Conservation (phyloP, 1,140 invertebrate species). For the Dendroctonus ponderosae region DNA sequence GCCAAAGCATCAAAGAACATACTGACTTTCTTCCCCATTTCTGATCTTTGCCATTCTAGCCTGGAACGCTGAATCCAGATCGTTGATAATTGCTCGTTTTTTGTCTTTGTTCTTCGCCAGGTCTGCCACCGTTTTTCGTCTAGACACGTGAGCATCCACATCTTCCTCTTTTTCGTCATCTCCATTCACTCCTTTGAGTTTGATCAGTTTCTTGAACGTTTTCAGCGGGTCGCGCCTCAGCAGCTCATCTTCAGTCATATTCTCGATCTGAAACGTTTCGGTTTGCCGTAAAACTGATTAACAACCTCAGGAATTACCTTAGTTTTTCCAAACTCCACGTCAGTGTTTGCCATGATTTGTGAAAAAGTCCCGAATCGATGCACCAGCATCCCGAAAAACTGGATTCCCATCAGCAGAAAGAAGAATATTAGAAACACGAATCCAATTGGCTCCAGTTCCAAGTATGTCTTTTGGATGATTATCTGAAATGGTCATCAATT, state of each 20-base stretch:
- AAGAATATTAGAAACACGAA: constrained; percentile 75
- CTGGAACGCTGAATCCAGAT: constrained; percentile 31
- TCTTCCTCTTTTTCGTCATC: constrained; percentile 47
- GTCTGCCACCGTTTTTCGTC: constrained; percentile 35
- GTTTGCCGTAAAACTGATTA: constrained; percentile 2
- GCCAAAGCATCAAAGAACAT: neutral
- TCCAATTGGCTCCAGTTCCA: constrained; percentile 74
- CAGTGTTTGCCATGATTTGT: constrained; percentile 78
- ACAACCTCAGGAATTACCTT: constrained; percentile 33
- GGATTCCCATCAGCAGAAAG: constrained; percentile 67
- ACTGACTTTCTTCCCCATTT: constrained; percentile 1
- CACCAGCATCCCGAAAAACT: constrained; percentile 81
- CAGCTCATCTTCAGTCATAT: constrained; percentile 35
- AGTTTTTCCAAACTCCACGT: constrained; percentile 52
- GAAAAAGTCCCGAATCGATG: constrained; percentile 82
- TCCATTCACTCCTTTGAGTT: constrained; percentile 50
- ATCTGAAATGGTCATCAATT: constrained; percentile 42
- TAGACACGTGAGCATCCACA: constrained; percentile 34
- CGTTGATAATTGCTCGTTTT: constrained; percentile 28
- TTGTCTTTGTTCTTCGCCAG: constrained; percentile 32
- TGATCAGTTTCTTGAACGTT: constrained; percentile 37
- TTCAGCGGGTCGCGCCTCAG: constrained; percentile 34
- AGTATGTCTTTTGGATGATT: constrained; percentile 55
- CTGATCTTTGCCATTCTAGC: constrained; percentile 21
- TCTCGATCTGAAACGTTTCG: constrained; percentile 24